A percentile compares a stretch with the other conserved stretches of the same genome.
These are phyloP conservation scores for Platichthys flesus DNA, from an alignment of 2,113 vertebrate genomes.

Conservation along the genomic window DNA sequence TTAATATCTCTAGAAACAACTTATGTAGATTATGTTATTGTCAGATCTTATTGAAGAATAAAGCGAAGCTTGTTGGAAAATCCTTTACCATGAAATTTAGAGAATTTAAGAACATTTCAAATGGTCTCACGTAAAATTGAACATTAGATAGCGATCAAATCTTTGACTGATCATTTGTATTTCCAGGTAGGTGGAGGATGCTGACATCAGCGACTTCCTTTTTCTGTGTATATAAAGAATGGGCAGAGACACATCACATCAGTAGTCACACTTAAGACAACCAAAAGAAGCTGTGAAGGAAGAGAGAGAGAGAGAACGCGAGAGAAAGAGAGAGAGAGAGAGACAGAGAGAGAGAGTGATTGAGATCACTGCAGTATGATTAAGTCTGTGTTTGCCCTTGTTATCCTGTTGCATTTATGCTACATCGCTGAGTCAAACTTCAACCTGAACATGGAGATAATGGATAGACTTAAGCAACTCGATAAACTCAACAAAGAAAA, in stretches of 20 bases:
- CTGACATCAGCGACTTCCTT: conserved; percentile 48
- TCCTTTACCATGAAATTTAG: background rate
- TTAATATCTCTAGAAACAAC: background rate
- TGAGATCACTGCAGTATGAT: conserved; percentile 29
- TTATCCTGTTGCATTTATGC: conserved; percentile 45
- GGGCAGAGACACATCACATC: conserved; percentile 23
- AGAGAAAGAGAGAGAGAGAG: background rate
- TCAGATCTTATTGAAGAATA: background rate
- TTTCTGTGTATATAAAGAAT: conserved; percentile 25
- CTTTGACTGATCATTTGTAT: background rate
- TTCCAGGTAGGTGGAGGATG: background rate
- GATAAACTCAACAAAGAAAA: fast-evolving
- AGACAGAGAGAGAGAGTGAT: background rate
- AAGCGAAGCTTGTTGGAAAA: background rate
- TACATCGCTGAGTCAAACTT: fast-evolving
- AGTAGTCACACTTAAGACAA: background rate
- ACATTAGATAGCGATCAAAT: background rate
- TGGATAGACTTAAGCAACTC: fast-evolving
- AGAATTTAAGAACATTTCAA: background rate
- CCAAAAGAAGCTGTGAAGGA: background rate
- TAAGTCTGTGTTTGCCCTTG: conserved; percentile 40
- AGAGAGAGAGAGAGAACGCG: background rate
- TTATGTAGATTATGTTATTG: background rate
- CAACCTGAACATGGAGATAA: background rate
- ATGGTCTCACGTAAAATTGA: background rate